A percentile compares a stretch with the other conserved stretches of the same genome.
Conservation (phyloP, 2,113 vertebrate genomes). For the Perccottus glenii region DNA sequence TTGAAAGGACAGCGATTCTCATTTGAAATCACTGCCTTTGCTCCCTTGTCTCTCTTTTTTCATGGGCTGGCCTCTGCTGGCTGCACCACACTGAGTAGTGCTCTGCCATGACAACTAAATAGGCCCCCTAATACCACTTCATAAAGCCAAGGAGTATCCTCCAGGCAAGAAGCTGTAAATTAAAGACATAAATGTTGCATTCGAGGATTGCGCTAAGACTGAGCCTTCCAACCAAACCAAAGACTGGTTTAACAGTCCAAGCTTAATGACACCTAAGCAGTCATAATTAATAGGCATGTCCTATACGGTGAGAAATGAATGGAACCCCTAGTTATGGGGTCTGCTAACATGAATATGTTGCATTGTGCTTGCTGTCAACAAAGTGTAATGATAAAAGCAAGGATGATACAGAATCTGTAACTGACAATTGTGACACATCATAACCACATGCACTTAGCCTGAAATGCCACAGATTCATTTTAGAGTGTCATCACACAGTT, state of each 20-base stretch:
- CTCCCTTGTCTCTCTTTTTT: conserved; percentile 69
- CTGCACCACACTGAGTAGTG: conserved; percentile 72
- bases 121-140: conserved; percentile 82
- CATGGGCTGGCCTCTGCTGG: conserved; percentile 70
- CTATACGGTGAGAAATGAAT: conserved; percentile 68
- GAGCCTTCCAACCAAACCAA: conserved; percentile 77
- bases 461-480: conserved; percentile 45
- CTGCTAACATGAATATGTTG: conserved; percentile 39
- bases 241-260: conserved; percentile 67
- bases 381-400: conserved; percentile 71
- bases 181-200: conserved; percentile 81
- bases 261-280: conserved; percentile 77
- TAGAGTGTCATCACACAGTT: conserved; percentile 34
- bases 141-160: conserved; percentile 79
- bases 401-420: no score
- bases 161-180: conserved; percentile 80
- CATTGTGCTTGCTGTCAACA: conserved; percentile 63
- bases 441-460: neutral
- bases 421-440: conserved; percentile 6
- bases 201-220: conserved; percentile 73
- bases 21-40: conserved; percentile 79
- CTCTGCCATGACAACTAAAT: conserved; percentile 82
- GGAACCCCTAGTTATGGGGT: conserved; percentile 56
- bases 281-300: conserved; percentile 74
- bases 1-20: conserved; percentile 81